Conservation (phyloP, 2,888 invertebrate genomes). For the Mimachlamys varia region DNA sequence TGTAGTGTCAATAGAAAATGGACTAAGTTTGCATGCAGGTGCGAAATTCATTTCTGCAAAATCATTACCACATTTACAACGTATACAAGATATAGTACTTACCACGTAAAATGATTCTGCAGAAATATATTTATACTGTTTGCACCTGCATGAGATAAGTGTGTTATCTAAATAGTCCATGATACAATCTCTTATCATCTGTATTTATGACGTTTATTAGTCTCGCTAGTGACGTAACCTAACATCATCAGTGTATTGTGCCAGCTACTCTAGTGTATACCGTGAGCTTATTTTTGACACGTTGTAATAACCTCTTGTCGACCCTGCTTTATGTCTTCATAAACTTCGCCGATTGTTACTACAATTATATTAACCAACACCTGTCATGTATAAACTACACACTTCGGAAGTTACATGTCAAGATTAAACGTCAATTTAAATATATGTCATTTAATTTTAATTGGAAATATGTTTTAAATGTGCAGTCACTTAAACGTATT, state of each 20-base stretch:
- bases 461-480: too few species aligned
- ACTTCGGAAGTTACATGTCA: not conserved
- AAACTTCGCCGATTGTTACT: not conserved
- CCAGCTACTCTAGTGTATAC: not conserved
- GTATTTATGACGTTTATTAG: slow-evolving; percentile 28
- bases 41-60: slow-evolving; percentile 21
- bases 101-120: not conserved
- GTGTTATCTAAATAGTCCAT: not conserved
- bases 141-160: slow-evolving; percentile 17
- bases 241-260: not conserved
- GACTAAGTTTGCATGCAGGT: slow-evolving; percentile 18
- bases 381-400: not conserved
- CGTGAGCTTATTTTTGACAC: not conserved
- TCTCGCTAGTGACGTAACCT: not conserved
- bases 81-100: not conserved
- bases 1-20: not conserved
- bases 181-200: not conserved
- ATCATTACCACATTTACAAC: not conserved
- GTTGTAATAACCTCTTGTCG: not conserved
- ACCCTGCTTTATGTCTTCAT: too few species aligned
- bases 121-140: slow-evolving; percentile 1
- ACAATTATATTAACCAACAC: not conserved
- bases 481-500: too few species aligned
- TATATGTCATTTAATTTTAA: too few species aligned
- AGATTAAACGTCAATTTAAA: too few species aligned